Base-by-base conservation (phyloP, 2,888 invertebrate genomes). In the Rotaria macrura region DNA sequence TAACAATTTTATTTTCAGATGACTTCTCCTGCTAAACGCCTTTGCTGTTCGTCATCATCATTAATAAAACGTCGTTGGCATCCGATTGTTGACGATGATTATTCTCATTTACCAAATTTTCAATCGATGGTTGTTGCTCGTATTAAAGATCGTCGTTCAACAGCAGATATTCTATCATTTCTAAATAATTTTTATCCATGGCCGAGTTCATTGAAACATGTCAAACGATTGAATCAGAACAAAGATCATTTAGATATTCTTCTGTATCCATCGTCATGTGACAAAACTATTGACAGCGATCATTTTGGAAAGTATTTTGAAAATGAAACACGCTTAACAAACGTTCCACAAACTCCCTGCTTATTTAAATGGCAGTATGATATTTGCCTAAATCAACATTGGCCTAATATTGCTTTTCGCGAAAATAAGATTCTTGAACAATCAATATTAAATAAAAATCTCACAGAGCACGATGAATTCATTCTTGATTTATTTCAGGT, bases 281-380 rank as follows among this genome's bases (percentile, higher is more conserved):
- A 5, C 1, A 0, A 17, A 79, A 2, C 43, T 12, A 10, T 43
- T 79, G 23, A 23, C 25, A 23, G 43, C 25, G 20, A 6, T n/a
- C 20, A 38, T 5, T 79, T 79, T 43, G 40, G 25, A 10, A 79
- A 79, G n/a, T 79, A 79, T 79, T 79, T 79, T 79, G 7, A 43
- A 38, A 43, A 79, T 43, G n/a, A 79, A 43, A 43, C 25, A n/a
- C 38, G 10, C 25, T 7, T n/a, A n/a, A 43, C 43, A 5, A 23
- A 40, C n/a, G n/a, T 79, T 43, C 79, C 79, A 12, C 12, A 79
- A 79, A 79, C 23, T 25, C 79, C 40, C 25, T 43, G 43, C n/a
- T 43, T 79, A 79, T 40, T 43, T 12, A 79, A 79, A 79, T 79
- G 79, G 47, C 86, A 86, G 34, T 86, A 84, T 49, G 86, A 86